phyloP scores from a whole-genome alignment of 1,140 invertebrate genomes.

The Pristionchus pacificus region DNA sequence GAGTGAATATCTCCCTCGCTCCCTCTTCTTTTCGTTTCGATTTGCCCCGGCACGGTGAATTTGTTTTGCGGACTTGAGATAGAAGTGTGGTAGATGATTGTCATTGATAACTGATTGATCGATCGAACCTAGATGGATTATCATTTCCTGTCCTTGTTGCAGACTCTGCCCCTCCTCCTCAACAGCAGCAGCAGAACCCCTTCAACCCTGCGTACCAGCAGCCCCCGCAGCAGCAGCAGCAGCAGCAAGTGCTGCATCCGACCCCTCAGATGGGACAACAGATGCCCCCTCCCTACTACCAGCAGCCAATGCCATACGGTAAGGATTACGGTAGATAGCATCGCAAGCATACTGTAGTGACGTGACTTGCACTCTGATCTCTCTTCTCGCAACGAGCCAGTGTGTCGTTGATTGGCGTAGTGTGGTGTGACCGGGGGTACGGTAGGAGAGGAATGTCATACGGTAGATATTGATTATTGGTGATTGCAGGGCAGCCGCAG shows the following conservation, averaged over 20 bases:
- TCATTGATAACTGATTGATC: no score
- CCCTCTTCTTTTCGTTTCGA: no score
- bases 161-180: constrained; percentile 11
- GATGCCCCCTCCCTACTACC: constrained; percentile 15
- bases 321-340: no score
- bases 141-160: constrained; percentile 9
- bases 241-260: constrained; percentile 17
- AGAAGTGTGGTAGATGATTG: no score
- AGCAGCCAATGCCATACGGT: constrained; percentile 27
- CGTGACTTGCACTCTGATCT: background rate
- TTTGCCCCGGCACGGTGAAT: no score
- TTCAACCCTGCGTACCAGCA: constrained; percentile 22
- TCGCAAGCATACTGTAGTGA: no score
- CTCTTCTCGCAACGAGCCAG: no score
- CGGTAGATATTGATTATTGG: background rate
- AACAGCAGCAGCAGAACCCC: constrained; percentile 4
- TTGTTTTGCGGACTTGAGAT: no score
- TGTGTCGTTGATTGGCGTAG: no score
- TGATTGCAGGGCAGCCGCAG: constrained; percentile 30
- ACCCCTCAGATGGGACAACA: constrained; percentile 8
- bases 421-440: background rate
- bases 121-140: no score
- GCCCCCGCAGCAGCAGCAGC: constrained; percentile 6
- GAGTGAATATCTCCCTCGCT: no score
- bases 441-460: background rate